phyloP scores from a whole-genome alignment of 2,888 invertebrate species.

The Acanthoscelides obtectus region DNA sequence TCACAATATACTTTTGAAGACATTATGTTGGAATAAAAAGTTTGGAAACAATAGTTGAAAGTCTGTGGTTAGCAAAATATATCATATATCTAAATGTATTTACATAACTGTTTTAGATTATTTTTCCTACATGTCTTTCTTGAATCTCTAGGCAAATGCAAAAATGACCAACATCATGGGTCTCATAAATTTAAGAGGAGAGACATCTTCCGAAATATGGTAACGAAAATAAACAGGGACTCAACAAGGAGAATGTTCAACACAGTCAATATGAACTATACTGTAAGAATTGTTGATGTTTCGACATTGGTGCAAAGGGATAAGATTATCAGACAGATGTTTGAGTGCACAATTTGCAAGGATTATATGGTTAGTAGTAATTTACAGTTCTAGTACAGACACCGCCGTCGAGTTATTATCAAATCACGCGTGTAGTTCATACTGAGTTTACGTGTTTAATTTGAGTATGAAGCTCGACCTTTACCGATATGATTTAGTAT shows the following conservation, averaged over 20 bases:
- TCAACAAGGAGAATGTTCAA: slow-evolving; percentile 7
- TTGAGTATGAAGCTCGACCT: too few relatives aligned
- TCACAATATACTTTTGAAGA: too few relatives aligned
- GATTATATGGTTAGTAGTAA: slow-evolving; percentile 23
- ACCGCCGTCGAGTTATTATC: too few relatives aligned
- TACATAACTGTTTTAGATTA: too few relatives aligned
- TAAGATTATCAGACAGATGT: slow-evolving; percentile 15
- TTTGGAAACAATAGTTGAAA: too few relatives aligned
- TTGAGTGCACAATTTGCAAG: slow-evolving; percentile 32
- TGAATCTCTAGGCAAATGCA: slow-evolving; percentile 16
- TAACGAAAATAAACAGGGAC: slow-evolving; percentile 17
- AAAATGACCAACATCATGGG: slow-evolving; percentile 8
- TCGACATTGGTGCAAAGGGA: slow-evolving; percentile 8
- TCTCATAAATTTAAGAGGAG: slow-evolving; percentile 2
- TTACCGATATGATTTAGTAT: too few relatives aligned
- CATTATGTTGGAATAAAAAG: too few relatives aligned
- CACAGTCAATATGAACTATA: slow-evolving; percentile 11
- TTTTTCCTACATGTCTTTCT: too few relatives aligned
- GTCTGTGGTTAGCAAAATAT: too few relatives aligned
- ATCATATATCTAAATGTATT: too few relatives aligned
- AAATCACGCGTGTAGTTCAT: too few relatives aligned
- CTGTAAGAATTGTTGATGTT: slow-evolving; percentile 8
- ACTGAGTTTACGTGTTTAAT: too few relatives aligned
- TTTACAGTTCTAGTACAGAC: background rate
- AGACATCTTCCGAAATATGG: slow-evolving; percentile 10